A percentile compares a stretch with the other conserved stretches of the same genome.
Conservation (phyloP, 2,797 vertebrate genomes). For the Tarsius wallacei region DNA sequence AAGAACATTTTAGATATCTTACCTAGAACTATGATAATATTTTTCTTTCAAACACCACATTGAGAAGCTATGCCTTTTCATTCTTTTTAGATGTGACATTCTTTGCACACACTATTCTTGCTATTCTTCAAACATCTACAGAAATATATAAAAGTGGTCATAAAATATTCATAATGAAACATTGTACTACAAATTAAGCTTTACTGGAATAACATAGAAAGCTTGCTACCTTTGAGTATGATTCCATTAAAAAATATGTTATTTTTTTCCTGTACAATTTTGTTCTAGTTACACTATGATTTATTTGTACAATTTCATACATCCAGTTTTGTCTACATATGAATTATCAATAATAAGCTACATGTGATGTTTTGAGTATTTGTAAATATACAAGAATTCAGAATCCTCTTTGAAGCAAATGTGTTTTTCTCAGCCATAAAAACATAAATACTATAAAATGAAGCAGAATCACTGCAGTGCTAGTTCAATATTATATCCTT, state of each 20-base stretch:
- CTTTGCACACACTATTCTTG: background rate
- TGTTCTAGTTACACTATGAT: background rate
- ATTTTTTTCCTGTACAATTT: background rate
- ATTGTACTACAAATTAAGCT: background rate
- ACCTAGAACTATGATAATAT: background rate
- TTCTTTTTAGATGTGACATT: background rate
- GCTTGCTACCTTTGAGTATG: background rate
- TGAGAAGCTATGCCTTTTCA: background rate
- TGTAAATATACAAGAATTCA: background rate
- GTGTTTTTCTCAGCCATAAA: background rate
- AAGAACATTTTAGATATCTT: background rate
- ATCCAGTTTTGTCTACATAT: background rate
- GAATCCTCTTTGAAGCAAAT: slow-evolving; percentile 28
- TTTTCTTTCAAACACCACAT: slow-evolving; percentile 3
- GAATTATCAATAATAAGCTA: background rate
- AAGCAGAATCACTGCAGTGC: background rate
- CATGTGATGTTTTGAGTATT: background rate
- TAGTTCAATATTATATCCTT: background rate
- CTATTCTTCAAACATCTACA: background rate
- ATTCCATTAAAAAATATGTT: background rate
- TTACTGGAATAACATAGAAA: background rate
- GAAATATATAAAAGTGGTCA: background rate
- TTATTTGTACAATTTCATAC: slow-evolving; percentile 7
- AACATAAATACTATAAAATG: background rate
- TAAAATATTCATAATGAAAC: background rate